Percentiles rank a stretch among this genome's conserved stretches.
These are phyloP conservation scores for Luperina nickerlii DNA, from an alignment of 2,888 invertebrate genomes.

Conservation along the genomic window DNA sequence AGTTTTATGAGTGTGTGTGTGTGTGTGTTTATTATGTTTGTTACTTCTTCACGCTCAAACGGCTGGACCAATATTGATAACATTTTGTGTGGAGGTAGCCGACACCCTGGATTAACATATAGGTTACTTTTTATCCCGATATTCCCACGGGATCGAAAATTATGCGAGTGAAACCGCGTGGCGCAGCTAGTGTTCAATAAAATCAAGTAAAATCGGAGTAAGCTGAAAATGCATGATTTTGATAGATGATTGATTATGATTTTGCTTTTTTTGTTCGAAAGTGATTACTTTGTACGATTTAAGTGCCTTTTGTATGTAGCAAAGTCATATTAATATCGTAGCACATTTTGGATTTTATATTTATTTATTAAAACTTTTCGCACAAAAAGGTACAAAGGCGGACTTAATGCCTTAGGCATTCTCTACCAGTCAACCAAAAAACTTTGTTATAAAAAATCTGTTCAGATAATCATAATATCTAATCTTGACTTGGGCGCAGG, in stretches of 20 bases:
- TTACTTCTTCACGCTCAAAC: no score
- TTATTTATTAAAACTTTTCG: background rate
- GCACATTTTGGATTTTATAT: background rate
- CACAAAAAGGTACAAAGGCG: no score
- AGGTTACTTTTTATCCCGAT: no score
- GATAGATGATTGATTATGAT: background rate
- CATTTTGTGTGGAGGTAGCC: no score
- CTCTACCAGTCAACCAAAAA: no score
- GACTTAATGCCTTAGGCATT: no score
- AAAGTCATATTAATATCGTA: background rate
- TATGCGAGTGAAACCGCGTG: no score
- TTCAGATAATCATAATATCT: constrained; percentile 1
- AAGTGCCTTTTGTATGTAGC: background rate
- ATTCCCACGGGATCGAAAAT: no score
- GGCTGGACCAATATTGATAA: no score
- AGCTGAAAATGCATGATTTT: background rate
- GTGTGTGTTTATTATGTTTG: no score
- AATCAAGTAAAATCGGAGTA: background rate
- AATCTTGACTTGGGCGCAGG: constrained; percentile 10
- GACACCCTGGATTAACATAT: no score
- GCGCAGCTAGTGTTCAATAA: background rate
- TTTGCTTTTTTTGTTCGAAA: background rate
- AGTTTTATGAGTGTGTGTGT: no score
- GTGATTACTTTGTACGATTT: background rate
- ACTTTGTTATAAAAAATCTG: background rate